These are phyloP conservation scores for Ochlodes sylvanus DNA, from an alignment of 2,888 invertebrate genomes.

Conservation along the genomic window DNA sequence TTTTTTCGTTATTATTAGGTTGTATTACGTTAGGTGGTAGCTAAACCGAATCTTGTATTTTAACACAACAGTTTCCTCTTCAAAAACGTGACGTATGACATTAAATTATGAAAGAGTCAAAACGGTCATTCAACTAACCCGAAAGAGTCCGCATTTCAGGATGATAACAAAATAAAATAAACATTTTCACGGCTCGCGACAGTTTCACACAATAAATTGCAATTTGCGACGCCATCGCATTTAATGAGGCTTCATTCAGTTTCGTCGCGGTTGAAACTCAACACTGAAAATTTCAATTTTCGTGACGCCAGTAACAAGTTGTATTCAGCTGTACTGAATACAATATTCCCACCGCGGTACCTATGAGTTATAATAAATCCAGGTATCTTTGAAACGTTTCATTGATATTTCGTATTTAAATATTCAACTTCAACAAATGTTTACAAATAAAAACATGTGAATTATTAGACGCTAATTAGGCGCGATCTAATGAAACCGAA, in stretches of 20 bases:
- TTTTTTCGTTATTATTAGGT: too few relatives aligned
- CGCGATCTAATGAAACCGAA: too few relatives aligned
- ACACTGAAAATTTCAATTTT: conserved; percentile 32
- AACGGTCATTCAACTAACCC: conserved; percentile 2
- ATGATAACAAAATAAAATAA: conserved; percentile 41
- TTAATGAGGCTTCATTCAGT: conserved; percentile 54
- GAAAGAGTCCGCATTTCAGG: neutral
- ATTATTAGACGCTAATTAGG: too few relatives aligned
- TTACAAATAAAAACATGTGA: too few relatives aligned
- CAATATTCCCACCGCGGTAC: conserved; percentile 29
- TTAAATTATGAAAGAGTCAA: neutral
- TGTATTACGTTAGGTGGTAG: too few relatives aligned
- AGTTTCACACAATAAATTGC: conserved; percentile 50
- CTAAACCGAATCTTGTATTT: too few relatives aligned
- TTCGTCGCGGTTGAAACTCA: conserved; percentile 29
- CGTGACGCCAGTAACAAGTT: conserved; percentile 31
- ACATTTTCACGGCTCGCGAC: conserved; percentile 41
- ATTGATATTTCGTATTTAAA: neutral
- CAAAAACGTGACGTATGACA: too few relatives aligned
- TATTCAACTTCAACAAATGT: too few relatives aligned
- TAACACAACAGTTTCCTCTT: too few relatives aligned
- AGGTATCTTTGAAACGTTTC: neutral
- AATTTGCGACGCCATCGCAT: conserved; percentile 56
- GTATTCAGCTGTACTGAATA: conserved; percentile 35
- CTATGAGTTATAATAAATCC: neutral